Evolutionary conservation across 1,140 invertebrate genomes (phyloP).

Genomic region (Tetragonula clypearis): DNA sequence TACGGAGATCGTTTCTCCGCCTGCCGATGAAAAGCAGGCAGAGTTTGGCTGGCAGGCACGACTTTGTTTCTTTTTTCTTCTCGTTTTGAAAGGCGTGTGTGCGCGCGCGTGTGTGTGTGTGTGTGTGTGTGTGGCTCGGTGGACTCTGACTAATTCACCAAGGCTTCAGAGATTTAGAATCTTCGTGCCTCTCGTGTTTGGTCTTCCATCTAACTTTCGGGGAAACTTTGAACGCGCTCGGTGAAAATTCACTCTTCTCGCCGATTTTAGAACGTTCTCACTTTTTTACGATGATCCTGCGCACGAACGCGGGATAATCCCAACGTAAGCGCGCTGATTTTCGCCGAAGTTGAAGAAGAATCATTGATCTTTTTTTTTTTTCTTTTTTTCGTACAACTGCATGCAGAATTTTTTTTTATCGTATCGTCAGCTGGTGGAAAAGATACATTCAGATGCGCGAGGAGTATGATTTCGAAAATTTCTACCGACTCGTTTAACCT

Average conservation of each 20-base stretch:
- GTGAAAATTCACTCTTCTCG: conserved; percentile 3
- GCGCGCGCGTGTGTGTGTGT: not conserved
- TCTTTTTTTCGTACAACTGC: too few relatives aligned
- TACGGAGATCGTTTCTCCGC: conserved; percentile 42
- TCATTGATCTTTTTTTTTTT: too few relatives aligned
- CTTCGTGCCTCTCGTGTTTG: not conserved
- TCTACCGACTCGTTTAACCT: too few relatives aligned
- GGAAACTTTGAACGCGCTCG: not conserved
- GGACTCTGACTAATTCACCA: not conserved
- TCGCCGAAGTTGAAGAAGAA: too few relatives aligned
- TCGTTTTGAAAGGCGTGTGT: not conserved
- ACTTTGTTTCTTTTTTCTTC: not conserved
- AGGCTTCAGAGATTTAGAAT: not conserved
- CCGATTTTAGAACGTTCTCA: too few relatives aligned
- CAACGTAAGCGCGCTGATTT: too few relatives aligned
- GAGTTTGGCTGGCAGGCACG: not conserved
- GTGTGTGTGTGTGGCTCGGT: not conserved
- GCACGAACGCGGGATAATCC: too few relatives aligned
- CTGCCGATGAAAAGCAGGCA: conserved; percentile 37
- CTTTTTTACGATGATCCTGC: too few relatives aligned
- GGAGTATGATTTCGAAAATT: too few relatives aligned
- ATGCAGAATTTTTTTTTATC: too few relatives aligned
- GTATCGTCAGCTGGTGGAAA: too few relatives aligned
- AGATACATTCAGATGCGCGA: too few relatives aligned
- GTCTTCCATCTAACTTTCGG: not conserved